phyloP scores from a whole-genome alignment of 2,797 vertebrate species.

The Mus caroli region DNA sequence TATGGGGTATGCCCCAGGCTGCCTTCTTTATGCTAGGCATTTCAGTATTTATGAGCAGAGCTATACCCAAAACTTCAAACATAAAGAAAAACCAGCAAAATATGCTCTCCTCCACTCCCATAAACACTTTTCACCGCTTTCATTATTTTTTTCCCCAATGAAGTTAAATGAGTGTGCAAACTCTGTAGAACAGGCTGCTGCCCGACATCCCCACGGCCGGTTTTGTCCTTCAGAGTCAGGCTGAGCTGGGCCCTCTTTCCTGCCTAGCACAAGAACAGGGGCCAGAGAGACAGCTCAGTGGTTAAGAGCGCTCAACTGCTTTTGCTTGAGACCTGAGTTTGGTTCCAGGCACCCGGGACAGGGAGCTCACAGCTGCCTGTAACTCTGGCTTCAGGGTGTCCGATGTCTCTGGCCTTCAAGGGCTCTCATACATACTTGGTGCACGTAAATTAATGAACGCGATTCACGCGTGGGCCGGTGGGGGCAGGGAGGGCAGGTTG shows the following conservation, averaged over 20 bases:
- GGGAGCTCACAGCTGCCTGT: background rate
- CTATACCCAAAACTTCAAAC: slow-evolving; percentile 82
- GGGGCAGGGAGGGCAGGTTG: background rate
- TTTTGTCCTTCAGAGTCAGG: slow-evolving; percentile 70
- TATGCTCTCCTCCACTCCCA: slow-evolving; percentile 82
- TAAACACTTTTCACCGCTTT: slow-evolving; percentile 84
- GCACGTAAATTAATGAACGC: background rate
- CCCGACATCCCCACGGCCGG: slow-evolving; percentile 8
- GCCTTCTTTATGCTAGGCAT: slow-evolving; percentile 89
- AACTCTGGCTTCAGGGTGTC: background rate
- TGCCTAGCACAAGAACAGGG: background rate
- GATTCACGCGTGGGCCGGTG: too few species aligned
- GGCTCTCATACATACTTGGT: background rate
- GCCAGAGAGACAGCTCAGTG: too few species aligned
- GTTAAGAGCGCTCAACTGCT: background rate
- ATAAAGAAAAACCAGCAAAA: slow-evolving; percentile 87
- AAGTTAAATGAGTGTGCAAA: slow-evolving; percentile 82
- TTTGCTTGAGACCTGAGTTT: background rate
- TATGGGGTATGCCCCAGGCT: slow-evolving; percentile 90
- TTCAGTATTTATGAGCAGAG: slow-evolving; percentile 89
- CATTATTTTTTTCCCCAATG: slow-evolving; percentile 81
- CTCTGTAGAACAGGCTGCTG: slow-evolving; percentile 63
- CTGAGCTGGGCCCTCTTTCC: background rate
- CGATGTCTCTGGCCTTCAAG: background rate
- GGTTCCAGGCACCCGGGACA: background rate